Base-by-base conservation (phyloP, 2,888 invertebrate genomes). In the Oligia latruncula region DNA sequence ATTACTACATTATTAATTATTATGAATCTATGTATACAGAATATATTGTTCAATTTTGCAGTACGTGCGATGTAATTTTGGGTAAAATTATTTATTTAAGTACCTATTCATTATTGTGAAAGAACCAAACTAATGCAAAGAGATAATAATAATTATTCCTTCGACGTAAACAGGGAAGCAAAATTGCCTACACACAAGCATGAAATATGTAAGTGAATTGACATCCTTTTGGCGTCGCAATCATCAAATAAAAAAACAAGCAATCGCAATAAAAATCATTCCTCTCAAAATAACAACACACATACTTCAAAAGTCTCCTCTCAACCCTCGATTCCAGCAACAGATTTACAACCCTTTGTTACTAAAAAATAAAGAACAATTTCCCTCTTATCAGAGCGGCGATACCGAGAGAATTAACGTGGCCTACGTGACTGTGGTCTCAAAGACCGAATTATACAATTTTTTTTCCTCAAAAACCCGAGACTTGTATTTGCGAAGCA, bases 341-440 rank as follows among this genome's bases (percentile, higher is more conserved):
- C 72, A 82, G 82, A 84, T 88, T 83, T 75, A 81, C 71, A 81
- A 80, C 76, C 81, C 75, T 84, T 89, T 88, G 89, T 89, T 81
- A 62, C 83, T 79, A 83, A 81, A 86, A 87, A 91, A 90, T 90
- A 91, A 94, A 92, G 92, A 91, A 92, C 91, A 91, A 91, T 92
- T 91, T 91, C 81, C 84, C 87, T 89, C 91, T 93, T 94, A 93
- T 93, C 93, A 92, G 91, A 90, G 90, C 85, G 49, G 78, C 83
- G 90, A 89, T 88, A 90, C 87, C 67, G 78, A 67, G 71, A 82
- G 83, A 90, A 89, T 89, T 89, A 88, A 90, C 88, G 87, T 79
- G 62, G 29, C 35, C 52, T 85, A 88, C 89, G 89, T 90, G 89
- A 83, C 88, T 74, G 23, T 81, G 75, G 80, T 71, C 68, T 71